Evolutionary conservation across 2,797 vertebrate genomes (phyloP), one percentile per base, ranked within the genome.

Genomic region (Spondyliosoma cantharus): DNA sequence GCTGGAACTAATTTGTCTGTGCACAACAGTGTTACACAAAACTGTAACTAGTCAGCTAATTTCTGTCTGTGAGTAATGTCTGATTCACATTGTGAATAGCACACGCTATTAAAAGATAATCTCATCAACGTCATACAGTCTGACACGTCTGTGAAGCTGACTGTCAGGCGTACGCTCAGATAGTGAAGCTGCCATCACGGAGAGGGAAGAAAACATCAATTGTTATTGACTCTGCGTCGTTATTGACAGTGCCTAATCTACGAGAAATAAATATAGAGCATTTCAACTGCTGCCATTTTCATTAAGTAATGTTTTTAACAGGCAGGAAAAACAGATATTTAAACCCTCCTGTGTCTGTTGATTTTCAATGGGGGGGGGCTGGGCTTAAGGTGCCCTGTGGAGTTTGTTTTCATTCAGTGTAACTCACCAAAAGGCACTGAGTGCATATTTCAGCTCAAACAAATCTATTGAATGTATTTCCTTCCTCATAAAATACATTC

Each of bases 1-100:
- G 65, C 78, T 84, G 77, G 86, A 90, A 91, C 78, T 90, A 88
- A 91, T 90, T 83, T 86, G 75, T 15, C 75, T 45, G 32, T 25
- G 61, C 71, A 85, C 82, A 86, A 83, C 76, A 76, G 73, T 84
- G 73, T 84, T 84, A 80, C n/a, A 65, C 20, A 75, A 71, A 84
- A 87, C 37, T 86, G 46, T 59, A 87, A 87, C 86, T 79, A 87
- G 74, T 68, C 63, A 57, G 52, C 57, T 37, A 37, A 14, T 42
- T 71, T 82, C 63, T 63, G 81, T n/a, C 61, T 54, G 52, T 53
- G 43, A 42, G 66, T 57, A 52, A 78, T n/a, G 57, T 76, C 73
- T 81, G 70, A 77, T 79, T 84, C 72, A 56, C 65, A 9, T 8
- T 56, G 79, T 50, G 70, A 86, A 56, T 29, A 69, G 76, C 74